Base-by-base conservation (phyloP, 2,797 vertebrate genomes). In the Takifugu rubripes region DNA sequence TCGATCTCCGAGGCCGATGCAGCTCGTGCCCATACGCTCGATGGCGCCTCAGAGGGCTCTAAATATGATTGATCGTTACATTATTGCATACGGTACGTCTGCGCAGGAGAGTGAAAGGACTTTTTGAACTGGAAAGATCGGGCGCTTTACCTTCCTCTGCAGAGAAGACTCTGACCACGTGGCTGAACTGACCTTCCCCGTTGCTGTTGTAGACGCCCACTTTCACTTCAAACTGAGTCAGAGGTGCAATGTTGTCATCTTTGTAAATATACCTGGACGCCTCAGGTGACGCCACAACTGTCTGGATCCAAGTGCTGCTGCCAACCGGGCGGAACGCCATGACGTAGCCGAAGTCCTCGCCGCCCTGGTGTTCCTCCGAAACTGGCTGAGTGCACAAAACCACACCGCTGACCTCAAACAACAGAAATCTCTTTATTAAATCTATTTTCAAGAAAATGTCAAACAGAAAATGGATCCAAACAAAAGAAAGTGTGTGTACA, bases 181-280 rank as follows among this genome's bases (percentile, higher is more conserved):
- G 85, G 72, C 93, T 94, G 56, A 92, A 87, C 0, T 87, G 86
- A 3, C 95, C 94, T 77, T 95, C 93, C 47, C 93, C 94, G 66
- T 92, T 78, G 0, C 84, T 83, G 82, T 94, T 97, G 85, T 90
- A 95, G 36, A 94, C 92, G 0, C 93, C 94, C 49, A 95, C 93
- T 79, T 93, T 95, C 58, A 93, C 93, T 81, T 97, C 92, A n/a
- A 93, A 96, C 49, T 83, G 91, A 16, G 91, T 93, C 16, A 95
- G 87, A 0, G 94, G 90, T 0, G 67, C 74, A 45, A 94, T 72
- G 56, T 90, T 95, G 57, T 94, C 91, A 0, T 95, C 95, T 73
- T 89, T 92, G 40, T 94, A 93, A 45, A 93, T 14, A 1, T 95
- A 95, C 79, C 75, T 90, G 2, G 90, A 93, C 0, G 91, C 84